Conservation (phyloP, 2,888 invertebrate species). For the Criorhina ranunculi region DNA sequence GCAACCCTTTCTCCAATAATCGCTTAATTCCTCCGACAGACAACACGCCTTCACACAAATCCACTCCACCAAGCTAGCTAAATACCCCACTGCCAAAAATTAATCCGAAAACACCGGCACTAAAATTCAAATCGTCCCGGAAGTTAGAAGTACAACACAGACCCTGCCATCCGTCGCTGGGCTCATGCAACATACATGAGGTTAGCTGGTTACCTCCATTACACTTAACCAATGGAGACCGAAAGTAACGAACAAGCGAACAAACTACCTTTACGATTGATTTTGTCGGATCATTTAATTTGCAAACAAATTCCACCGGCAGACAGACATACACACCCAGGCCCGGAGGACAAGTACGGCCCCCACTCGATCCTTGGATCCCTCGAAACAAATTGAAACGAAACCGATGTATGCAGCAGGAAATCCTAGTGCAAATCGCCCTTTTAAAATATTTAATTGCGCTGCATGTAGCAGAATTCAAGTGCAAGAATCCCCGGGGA, state of each 20-base stretch:
- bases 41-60: slow-evolving; percentile 67
- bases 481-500: slow-evolving; percentile 60
- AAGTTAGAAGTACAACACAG: slow-evolving; percentile 58
- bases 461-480: slow-evolving; percentile 72
- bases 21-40: slow-evolving; percentile 62
- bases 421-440: slow-evolving; percentile 76
- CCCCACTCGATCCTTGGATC: slow-evolving; percentile 19
- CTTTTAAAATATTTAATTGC: slow-evolving; percentile 76
- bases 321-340: slow-evolving; percentile 56
- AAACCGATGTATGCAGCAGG: slow-evolving; percentile 74
- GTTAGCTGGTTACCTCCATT: slow-evolving; percentile 36
- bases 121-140: slow-evolving; percentile 74
- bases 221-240: slow-evolving; percentile 10
- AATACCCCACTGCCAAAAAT: slow-evolving; percentile 70
- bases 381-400: slow-evolving; percentile 74
- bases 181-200: slow-evolving; percentile 60
- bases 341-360: slow-evolving; percentile 44
- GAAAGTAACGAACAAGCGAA: slow-evolving; percentile 61
- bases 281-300: slow-evolving; percentile 77
- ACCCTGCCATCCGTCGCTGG: slow-evolving; percentile 22
- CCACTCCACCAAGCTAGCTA: slow-evolving; percentile 55
- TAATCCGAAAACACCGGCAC: slow-evolving; percentile 77
- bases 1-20: slow-evolving; percentile 33
- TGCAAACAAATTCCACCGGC: slow-evolving; percentile 74
- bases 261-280: slow-evolving; percentile 76